A percentile compares a stretch with the other conserved stretches of the same genome.
Conservation (phyloP, 2,888 invertebrate species). For the Acronicta psi region DNA sequence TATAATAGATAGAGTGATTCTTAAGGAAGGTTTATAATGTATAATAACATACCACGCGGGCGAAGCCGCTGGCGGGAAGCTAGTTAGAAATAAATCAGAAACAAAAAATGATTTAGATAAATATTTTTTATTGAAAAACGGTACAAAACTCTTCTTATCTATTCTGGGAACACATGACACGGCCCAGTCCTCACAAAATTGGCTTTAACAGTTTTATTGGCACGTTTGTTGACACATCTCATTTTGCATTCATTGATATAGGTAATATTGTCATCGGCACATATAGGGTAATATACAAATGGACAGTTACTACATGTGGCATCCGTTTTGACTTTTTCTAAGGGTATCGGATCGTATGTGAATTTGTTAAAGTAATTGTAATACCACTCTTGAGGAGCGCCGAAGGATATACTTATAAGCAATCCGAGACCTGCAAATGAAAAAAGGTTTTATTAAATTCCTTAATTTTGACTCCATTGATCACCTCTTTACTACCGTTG, state of each 20-base stretch:
- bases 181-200: constrained; percentile 20
- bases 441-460: too few species aligned
- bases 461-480: too few species aligned
- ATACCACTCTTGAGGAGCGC: not conserved
- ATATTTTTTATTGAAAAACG: not conserved
- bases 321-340: accelerated
- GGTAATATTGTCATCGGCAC: constrained; percentile 62
- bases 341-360: not conserved
- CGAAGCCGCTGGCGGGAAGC: too few species aligned
- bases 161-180: constrained; percentile 19
- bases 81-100: too few species aligned
- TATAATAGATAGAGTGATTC: too few species aligned
- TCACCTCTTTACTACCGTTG: too few species aligned
- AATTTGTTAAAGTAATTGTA: not conserved
- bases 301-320: constrained; percentile 54
- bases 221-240: constrained; percentile 50
- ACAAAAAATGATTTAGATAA: not conserved
- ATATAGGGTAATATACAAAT: constrained; percentile 63
- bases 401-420: not conserved
- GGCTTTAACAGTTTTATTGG: not conserved
- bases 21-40: too few species aligned
- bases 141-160: not conserved
- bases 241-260: constrained; percentile 67
- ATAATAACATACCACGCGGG: too few species aligned
- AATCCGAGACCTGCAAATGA: constrained; percentile 25